Base-by-base conservation (phyloP, 2,113 vertebrate species). In the Microcebus griseorufus region DNA sequence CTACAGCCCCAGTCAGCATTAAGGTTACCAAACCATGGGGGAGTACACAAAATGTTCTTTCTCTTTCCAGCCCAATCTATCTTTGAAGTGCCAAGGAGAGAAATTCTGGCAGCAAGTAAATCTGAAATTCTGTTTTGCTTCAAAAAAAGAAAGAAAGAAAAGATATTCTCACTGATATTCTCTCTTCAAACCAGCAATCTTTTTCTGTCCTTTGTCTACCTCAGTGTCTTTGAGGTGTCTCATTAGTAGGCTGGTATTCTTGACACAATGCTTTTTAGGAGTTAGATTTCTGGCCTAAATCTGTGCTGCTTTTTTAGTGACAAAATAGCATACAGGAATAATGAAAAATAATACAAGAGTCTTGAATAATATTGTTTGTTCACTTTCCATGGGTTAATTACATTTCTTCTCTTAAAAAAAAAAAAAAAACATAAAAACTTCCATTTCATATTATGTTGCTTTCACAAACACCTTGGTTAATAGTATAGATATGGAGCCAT, bases 41-140 rank as follows among this genome's bases (percentile, higher is more conserved):
- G 27, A 88, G 23, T 55, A 93, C 82, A 93, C 48, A 93, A 76
- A 97, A 91, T 86, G 20, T 80, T 67, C 2, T 67, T 39, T 62
- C 42, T 93, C 25, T 93, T 91, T 97, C 72, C 14, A 89, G 60
- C 39, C 70, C 81, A 76, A 64, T 96, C 88, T 96, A 0, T 86
- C 53, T 67, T 34, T 73, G 58, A 82, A 64, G 37, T 75, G 69
- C 22, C 42, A 96, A 96, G n/a, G 3, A 84, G 93, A 96, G 55
- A 58, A 39, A 96, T 58, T 70, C 42, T 29, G n/a, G 29, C 4
- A 97, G 78, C 23, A 51, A 20, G 8, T 4, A 1, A 93, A 90
- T 96, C 32, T 96, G 70, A 97, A 62, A 13, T 75, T 80, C 32
- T 55, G n/a, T 93, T 97, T 97, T 96, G 32, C 51, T 98, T 96